Base-by-base conservation (phyloP, 2,113 vertebrate genomes). In the Anguilla rostrata region DNA sequence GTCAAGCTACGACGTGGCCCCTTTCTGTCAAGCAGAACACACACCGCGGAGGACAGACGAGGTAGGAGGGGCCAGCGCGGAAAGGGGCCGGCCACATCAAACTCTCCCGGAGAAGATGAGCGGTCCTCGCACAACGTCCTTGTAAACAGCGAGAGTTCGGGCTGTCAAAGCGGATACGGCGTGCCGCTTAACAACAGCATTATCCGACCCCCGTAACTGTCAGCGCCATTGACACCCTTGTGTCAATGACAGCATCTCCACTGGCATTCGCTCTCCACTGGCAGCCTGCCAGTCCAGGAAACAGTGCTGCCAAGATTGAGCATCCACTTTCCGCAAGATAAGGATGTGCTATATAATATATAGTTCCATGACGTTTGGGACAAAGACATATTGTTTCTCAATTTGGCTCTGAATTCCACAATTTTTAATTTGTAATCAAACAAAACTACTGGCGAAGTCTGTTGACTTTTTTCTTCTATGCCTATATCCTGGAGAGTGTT, bases 1-100 rank as follows among this genome's bases (percentile, higher is more conserved):
- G 56, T 63, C 29, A 66, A 84, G 53, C 53, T 34, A 60, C 40
- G 29, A 63, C 26, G 39, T 39, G 82, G 29, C 53, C n/a, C 83
- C 22, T 40, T 84, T 60, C 82, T 83, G 81, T 82, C 81, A 39
- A 29, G 8, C 53, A 18, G 29, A 43, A 49, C 82, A 57, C 82
- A 15, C 41, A 20, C 34, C 11, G 39, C 20, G n/a, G 56, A 41
- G 29, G 46, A 26, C 22, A 39, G 82, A 39, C 12, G 16, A 57
- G 46, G 56, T 41, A 20, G 53, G 39, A n/a, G 81, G 41, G 80
- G 63, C 63, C 20, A 18, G 39, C 14, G 20, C 79, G 41, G 79
- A 81, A 79, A 3, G 34, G 16, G 39, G 4, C 9, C 20, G 20
- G 41, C 80, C 71, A 34, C 71, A 34, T 75, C 71, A 75, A 75